Percentiles rank a stretch among this genome's conserved stretches.
These are phyloP conservation scores for Chaetogeoica ovagalla DNA, from an alignment of 2,888 invertebrate species.

Conservation along the genomic window DNA sequence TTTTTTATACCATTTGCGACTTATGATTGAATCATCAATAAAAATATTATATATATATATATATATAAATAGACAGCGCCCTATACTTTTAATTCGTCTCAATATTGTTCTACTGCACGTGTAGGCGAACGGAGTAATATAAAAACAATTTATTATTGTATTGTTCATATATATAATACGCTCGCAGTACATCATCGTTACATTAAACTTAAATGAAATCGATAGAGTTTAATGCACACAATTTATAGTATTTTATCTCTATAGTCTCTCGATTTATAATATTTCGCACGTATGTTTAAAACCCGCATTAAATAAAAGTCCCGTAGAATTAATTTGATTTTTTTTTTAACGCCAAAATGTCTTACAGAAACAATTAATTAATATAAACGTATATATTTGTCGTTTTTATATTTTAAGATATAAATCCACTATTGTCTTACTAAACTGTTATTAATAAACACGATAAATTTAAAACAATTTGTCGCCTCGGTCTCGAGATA, in stretches of 20 bases:
- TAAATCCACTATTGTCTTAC: background rate
- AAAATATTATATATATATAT: too few species aligned
- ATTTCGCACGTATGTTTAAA: too few species aligned
- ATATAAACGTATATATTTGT: slow-evolving; percentile 3
- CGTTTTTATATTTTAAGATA: slow-evolving; percentile 11
- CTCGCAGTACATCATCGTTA: background rate
- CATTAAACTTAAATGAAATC: background rate
- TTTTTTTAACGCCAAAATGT: background rate
- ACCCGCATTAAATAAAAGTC: too few species aligned
- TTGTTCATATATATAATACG: too few species aligned
- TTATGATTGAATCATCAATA: slow-evolving; percentile 1
- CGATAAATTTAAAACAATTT: slow-evolving; percentile 28
- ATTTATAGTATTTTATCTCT: too few species aligned
- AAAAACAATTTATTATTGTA: slow-evolving; percentile 7
- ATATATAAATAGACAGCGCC: background rate
- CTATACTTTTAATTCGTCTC: background rate
- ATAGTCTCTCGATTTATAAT: too few species aligned
- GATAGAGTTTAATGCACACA: background rate
- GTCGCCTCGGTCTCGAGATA: background rate
- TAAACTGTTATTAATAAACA: background rate
- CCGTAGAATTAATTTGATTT: too few species aligned
- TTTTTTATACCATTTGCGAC: background rate
- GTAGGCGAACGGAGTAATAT: background rate
- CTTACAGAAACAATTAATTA: background rate
- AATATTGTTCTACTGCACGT: background rate